These are phyloP conservation scores for Synanthedon tipuliformis DNA, from an alignment of 2,888 invertebrate genomes.

Conservation along the genomic window DNA sequence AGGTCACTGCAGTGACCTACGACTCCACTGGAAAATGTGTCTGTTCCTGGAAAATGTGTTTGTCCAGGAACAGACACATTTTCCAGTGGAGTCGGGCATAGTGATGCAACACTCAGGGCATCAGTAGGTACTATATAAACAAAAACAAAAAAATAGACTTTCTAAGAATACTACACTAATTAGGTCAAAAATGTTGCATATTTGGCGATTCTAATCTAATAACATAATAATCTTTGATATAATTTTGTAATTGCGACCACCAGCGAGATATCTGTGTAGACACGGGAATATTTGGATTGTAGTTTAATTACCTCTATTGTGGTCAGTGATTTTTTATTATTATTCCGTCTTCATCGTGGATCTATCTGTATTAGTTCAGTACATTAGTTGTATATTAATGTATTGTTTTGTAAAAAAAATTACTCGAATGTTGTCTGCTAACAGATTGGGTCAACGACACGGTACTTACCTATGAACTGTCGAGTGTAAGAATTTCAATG, in stretches of 20 bases:
- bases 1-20: too few relatives aligned
- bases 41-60: too few relatives aligned
- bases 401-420: slow-evolving; percentile 8
- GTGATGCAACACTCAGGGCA: too few relatives aligned
- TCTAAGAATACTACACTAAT: too few relatives aligned
- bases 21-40: too few relatives aligned
- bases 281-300: slow-evolving; percentile 60
- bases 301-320: slow-evolving; percentile 66
- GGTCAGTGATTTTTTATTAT: slow-evolving; percentile 30
- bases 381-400: slow-evolving; percentile 5
- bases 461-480: neutral
- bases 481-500: too few relatives aligned
- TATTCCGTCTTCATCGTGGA: slow-evolving; percentile 4
- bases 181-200: too few relatives aligned
- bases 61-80: too few relatives aligned
- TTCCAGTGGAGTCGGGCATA: too few relatives aligned
- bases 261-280: slow-evolving; percentile 51
- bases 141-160: too few relatives aligned
- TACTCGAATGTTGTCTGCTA: neutral
- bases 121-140: too few relatives aligned
- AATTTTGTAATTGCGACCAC: slow-evolving; percentile 57
- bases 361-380: slow-evolving; percentile 4
- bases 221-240: slow-evolving; percentile 3
- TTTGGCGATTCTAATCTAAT: too few relatives aligned
- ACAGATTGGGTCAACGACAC: neutral